Percentiles rank a stretch among this genome's conserved stretches.
Conservation (phyloP, 2,113 vertebrate species). For the Chlamydotis undulata region DNA sequence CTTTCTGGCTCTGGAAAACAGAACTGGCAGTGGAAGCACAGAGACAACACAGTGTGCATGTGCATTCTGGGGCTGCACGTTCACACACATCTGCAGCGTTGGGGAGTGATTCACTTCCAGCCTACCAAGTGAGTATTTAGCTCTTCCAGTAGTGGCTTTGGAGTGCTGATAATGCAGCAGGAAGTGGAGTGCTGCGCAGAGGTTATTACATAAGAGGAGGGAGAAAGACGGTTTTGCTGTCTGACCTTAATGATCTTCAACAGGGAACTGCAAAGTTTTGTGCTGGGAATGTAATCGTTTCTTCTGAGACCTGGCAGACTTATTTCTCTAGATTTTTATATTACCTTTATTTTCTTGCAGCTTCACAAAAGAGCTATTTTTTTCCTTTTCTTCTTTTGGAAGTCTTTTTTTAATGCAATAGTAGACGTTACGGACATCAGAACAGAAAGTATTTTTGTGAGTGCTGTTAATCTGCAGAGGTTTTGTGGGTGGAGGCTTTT, state of each 20-base stretch:
- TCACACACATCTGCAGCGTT: conserved; percentile 2
- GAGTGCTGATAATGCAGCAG: not conserved
- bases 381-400: not conserved
- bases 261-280: not conserved
- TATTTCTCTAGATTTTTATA: not conserved
- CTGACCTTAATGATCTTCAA: not conserved
- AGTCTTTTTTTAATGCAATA: not conserved
- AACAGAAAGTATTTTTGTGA: not conserved
- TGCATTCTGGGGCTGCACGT: conserved; percentile 2
- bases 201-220: not conserved
- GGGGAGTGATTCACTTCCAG: not conserved
- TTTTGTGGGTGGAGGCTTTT: not conserved
- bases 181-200: not conserved
- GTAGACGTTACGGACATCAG: not conserved
- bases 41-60: conserved; percentile 16
- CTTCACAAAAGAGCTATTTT: not conserved
- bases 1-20: not conserved
- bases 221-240: not conserved
- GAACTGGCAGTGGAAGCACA: conserved; percentile 20
- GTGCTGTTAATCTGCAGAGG: not conserved
- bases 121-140: not conserved
- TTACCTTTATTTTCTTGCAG: not conserved
- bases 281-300: not conserved
- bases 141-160: not conserved
- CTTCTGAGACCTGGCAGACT: not conserved